A percentile compares a stretch with the other conserved stretches of the same genome.
These are phyloP conservation scores for Prinia subflava DNA, from an alignment of 2,113 vertebrate species.

Conservation along the genomic window DNA sequence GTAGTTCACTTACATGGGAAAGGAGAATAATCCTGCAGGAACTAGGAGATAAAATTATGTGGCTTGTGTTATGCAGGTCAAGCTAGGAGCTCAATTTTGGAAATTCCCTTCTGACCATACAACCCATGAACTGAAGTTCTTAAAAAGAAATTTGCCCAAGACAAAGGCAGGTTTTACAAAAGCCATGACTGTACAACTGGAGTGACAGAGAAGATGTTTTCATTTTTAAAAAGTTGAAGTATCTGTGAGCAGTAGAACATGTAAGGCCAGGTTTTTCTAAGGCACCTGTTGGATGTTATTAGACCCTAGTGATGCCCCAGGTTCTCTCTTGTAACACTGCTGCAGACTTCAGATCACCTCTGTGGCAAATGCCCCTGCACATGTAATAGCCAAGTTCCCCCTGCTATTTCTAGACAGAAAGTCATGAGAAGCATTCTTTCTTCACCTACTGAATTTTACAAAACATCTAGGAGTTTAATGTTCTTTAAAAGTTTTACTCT, in stretches of 20 bases:
- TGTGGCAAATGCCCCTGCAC: background rate
- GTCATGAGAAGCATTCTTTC: background rate
- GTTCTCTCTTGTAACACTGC: background rate
- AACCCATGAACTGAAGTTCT: background rate
- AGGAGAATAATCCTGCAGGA: conserved; percentile 6
- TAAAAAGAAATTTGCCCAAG: background rate
- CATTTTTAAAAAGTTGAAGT: background rate
- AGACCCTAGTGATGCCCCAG: background rate
- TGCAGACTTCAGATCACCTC: background rate
- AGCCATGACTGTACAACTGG: background rate
- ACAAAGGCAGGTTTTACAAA: background rate
- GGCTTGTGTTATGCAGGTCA: background rate
- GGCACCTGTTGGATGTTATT: background rate
- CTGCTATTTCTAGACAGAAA: background rate
- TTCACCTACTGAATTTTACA: background rate
- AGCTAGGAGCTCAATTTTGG: background rate
- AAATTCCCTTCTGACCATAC: background rate
- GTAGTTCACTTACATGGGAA: background rate
- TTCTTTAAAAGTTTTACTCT: background rate
- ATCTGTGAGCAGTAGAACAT: background rate
- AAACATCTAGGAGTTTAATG: background rate
- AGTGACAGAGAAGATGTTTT: background rate
- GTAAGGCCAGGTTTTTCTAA: background rate
- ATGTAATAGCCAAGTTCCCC: background rate
- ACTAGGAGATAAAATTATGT: background rate